Evolutionary conservation across 1,140 invertebrate genomes (phyloP).

Genomic region (Bombus waltoni): DNA sequence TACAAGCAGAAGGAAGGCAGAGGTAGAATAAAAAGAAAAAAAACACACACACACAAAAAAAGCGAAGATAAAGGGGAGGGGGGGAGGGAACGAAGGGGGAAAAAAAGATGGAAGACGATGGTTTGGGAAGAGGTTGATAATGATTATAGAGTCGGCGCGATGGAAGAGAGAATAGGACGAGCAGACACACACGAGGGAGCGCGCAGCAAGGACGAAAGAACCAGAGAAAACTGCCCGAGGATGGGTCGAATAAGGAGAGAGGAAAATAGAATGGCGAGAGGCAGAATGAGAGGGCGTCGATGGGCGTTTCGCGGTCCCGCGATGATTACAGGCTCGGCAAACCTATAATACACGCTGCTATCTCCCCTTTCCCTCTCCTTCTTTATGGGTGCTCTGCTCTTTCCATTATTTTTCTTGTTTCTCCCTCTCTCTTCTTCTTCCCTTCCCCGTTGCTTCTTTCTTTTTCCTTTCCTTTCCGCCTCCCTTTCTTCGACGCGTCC

Average conservation of each 20-base stretch:
- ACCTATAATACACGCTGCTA: slow-evolving; percentile 80
- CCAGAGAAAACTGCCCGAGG: slow-evolving; percentile 60
- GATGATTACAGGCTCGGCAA: slow-evolving; percentile 81
- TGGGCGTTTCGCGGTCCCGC: slow-evolving; percentile 82
- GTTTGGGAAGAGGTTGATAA: slow-evolving; percentile 68
- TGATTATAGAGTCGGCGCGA: slow-evolving; percentile 74
- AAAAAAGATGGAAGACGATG: slow-evolving; percentile 22
- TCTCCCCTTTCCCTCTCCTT: slow-evolving; percentile 59
- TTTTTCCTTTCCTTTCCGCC: background rate
- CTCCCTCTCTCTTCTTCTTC: background rate
- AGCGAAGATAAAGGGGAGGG: background rate
- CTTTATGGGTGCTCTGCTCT: slow-evolving; percentile 45
- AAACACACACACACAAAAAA: background rate
- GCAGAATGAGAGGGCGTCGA: slow-evolving; percentile 76
- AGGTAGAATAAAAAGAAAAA: background rate
- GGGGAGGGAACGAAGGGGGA: background rate
- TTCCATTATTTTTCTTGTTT: slow-evolving; percentile 50
- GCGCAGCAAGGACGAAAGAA: slow-evolving; percentile 51
- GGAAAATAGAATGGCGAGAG: slow-evolving; percentile 69
- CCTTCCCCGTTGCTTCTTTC: background rate
- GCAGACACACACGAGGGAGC: background rate
- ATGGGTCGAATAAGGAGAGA: slow-evolving; percentile 53
- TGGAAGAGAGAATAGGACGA: slow-evolving; percentile 39
- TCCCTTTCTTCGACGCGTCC: background rate
- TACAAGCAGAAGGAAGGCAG: slow-evolving; percentile 10